Evolutionary conservation across 2,888 invertebrate genomes (phyloP).

Genomic region (Ophion costatus): DNA sequence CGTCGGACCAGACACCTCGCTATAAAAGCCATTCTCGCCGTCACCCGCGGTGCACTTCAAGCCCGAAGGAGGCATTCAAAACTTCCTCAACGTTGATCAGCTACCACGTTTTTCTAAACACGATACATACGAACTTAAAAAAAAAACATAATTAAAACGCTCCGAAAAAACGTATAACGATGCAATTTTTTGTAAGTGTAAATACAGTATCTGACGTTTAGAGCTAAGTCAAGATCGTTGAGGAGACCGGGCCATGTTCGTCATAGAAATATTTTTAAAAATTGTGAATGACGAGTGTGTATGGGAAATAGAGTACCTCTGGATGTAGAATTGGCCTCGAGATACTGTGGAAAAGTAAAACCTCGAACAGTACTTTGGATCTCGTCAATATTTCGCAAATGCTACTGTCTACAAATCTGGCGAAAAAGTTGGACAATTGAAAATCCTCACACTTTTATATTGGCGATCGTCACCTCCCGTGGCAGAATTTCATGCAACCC

Average conservation of each 20-base stretch:
- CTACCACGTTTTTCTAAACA: slow-evolving; percentile 7
- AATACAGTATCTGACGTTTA: neutral
- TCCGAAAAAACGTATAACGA: slow-evolving; percentile 33
- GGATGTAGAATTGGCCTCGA: neutral
- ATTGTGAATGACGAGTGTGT: slow-evolving; percentile 38
- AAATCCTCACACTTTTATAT: neutral
- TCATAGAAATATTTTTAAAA: neutral
- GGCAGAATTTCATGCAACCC: neutral
- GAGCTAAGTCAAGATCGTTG: neutral
- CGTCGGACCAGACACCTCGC: slow-evolving; percentile 52
- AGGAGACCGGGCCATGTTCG: neutral
- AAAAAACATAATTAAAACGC: neutral
- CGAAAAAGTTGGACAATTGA: slow-evolving; percentile 13
- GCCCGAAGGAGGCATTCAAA: slow-evolving; percentile 61
- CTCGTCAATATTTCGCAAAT: neutral
- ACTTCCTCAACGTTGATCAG: slow-evolving; percentile 50
- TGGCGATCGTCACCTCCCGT: neutral
- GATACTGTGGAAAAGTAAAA: neutral
- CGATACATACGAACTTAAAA: slow-evolving; percentile 8
- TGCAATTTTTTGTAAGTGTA: slow-evolving; percentile 64
- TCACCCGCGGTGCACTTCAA: slow-evolving; percentile 66
- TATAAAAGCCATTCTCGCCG: slow-evolving; percentile 69
- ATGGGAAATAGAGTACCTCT: slow-evolving; percentile 12
- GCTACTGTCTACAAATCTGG: slow-evolving; percentile 25
- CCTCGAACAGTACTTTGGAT: slow-evolving; percentile 3